Evolutionary conservation across 2,888 invertebrate genomes (phyloP).

Genomic region (Aproaerema taeniolella): DNA sequence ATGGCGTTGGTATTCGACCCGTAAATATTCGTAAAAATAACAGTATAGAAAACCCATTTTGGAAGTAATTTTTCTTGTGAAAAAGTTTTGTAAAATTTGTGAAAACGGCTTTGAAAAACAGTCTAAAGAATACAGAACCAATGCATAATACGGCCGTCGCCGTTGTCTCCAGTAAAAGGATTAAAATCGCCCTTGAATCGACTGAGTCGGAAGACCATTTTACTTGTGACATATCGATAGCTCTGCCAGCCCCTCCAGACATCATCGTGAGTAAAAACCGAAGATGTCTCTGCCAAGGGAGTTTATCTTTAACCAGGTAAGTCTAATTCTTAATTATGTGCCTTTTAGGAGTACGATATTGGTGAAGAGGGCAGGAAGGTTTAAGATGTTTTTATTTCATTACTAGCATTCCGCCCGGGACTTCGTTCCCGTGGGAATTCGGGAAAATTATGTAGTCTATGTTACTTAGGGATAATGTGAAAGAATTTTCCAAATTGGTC

Average conservation of each 20-base stretch:
- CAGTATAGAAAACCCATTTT: conserved; percentile 12
- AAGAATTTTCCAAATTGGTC: too few relatives aligned
- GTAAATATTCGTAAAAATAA: conserved; percentile 11
- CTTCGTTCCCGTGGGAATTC: too few relatives aligned
- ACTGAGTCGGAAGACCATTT: conserved; percentile 66
- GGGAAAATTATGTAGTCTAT: too few relatives aligned
- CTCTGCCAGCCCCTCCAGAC: conserved; percentile 60
- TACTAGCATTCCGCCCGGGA: too few relatives aligned
- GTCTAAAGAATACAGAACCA: conserved; percentile 41
- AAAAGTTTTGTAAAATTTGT: conserved; percentile 34
- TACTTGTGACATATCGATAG: conserved; percentile 37
- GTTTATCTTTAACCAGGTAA: conserved; percentile 78
- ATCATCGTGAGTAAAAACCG: conserved; percentile 22
- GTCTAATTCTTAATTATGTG: conserved; percentile 20
- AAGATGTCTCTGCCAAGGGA: conserved; percentile 79
- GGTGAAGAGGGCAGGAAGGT: too few relatives aligned
- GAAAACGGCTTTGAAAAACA: conserved; percentile 52
- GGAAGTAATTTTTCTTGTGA: conserved; percentile 22
- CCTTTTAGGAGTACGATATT: too few relatives aligned
- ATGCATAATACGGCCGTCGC: conserved; percentile 59
- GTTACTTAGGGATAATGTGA: too few relatives aligned
- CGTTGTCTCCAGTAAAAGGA: conserved; percentile 36
- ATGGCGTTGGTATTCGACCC: not conserved
- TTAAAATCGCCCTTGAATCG: conserved; percentile 43
- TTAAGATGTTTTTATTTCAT: too few relatives aligned